These are phyloP conservation scores for Odontomyia ornata DNA, from an alignment of 2,888 invertebrate species.

Conservation along the genomic window DNA sequence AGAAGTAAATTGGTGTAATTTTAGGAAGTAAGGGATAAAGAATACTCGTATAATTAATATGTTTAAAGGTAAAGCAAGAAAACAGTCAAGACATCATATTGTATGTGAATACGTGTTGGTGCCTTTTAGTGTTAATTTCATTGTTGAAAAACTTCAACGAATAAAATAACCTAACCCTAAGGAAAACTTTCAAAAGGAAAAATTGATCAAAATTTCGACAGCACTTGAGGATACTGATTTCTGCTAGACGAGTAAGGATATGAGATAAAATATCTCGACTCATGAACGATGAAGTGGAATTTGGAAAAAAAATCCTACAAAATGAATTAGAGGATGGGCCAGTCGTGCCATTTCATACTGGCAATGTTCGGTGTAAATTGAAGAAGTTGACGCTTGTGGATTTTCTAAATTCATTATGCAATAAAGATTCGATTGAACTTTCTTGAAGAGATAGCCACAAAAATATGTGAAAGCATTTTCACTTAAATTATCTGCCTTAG, in stretches of 20 bases:
- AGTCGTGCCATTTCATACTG: not conserved
- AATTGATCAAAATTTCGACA: not conserved
- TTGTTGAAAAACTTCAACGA: not conserved
- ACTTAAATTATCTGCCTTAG: not conserved
- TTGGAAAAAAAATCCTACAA: not conserved
- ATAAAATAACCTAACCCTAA: not conserved
- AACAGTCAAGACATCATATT: too few species aligned
- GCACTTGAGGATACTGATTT: not conserved
- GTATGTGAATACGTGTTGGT: too few species aligned
- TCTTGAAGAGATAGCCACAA: slow-evolving; percentile 1
- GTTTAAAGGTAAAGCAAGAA: too few species aligned
- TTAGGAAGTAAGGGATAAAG: too few species aligned
- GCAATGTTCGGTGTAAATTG: not conserved
- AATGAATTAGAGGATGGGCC: not conserved
- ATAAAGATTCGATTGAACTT: too few species aligned
- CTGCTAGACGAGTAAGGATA: not conserved
- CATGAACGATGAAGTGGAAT: not conserved
- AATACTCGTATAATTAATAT: too few species aligned
- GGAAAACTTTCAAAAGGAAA: not conserved
- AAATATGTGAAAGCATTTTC: not conserved
- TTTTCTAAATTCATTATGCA: not conserved
- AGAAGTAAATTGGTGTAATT: too few species aligned
- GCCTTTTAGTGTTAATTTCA: too few species aligned
- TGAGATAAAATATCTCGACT: not conserved
- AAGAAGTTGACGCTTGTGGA: not conserved